Base-by-base conservation (phyloP, 30 jellyfish, hydroid and myxozoan genomes). In the Hydra vulgaris region DNA sequence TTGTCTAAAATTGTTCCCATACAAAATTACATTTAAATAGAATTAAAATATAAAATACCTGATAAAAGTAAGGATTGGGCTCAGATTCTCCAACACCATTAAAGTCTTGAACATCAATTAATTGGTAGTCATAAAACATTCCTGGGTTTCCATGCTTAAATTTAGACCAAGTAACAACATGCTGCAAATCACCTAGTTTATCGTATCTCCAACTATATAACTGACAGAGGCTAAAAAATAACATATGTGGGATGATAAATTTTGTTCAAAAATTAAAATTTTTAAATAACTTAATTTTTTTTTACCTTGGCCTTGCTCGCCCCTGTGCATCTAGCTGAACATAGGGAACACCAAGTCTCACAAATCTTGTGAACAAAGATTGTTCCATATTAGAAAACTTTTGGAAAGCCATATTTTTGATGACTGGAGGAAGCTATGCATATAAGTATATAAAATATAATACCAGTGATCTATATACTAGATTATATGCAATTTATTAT, bases 261-360 rank as follows among this genome's bases (percentile, higher is more conserved):
- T 19, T 8, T 78, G 15, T 26, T 22, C 82, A 17, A 73, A n/a
- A 26, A 3, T 73, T 17, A 23, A 26, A 26, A 74, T 8, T 21
- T 74, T 19, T 74, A 21, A 19, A 21, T 26, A 26, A 74, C 15
- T 74, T 23, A 7, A 0, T 0, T 19, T 26, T 26, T 74, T 18
- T 0, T 72, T 73, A 86, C 97, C 97, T 91, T 53, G 99, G 97
- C 22, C 99, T 79, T 0, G 96, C 96, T 22, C 99, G 77, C n/a
- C 99, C 99, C 80, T 94, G 99, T 18, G 96, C 96, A 83, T 94
- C 99, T 5, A 94, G 87, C 83, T 94, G 95, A 18, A 94, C 95
- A 74, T 88, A 94, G 0, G 96, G 96, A 22, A 94, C 99, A 26
- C 99, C 99, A 23, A 94, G 97, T 21, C 99, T 72, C 26, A 94